A percentile compares a stretch with the other conserved stretches of the same genome.
Conservation (phyloP, 2,113 vertebrate genomes). For the Pangasianodon gigas region DNA sequence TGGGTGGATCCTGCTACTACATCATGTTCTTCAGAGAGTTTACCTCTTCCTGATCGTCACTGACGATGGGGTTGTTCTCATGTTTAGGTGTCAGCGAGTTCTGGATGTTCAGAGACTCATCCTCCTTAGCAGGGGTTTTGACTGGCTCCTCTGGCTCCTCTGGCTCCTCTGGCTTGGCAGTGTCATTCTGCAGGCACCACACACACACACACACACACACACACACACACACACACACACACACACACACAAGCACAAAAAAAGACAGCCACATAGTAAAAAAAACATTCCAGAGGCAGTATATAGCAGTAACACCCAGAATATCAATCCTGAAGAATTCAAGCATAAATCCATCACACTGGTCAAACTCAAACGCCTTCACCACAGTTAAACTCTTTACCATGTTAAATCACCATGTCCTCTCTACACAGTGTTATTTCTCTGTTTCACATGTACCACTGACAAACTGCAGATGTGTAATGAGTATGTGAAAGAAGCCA, state of each 20-base stretch:
- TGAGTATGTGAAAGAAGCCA: too few species aligned
- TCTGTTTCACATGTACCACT: too few species aligned
- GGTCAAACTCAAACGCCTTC: too few species aligned
- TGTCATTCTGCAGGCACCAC: constrained; percentile 76
- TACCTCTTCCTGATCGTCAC: constrained; percentile 74
- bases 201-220: constrained; percentile 29
- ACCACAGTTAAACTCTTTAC: too few species aligned
- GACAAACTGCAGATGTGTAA: too few species aligned
- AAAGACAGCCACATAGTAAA: too few species aligned
- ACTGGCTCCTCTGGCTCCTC: constrained; percentile 82
- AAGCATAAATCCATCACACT: neutral
- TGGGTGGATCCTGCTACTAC: constrained; percentile 47
- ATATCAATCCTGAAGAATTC: neutral
- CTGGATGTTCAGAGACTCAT: constrained; percentile 89
- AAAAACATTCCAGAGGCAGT: too few species aligned
- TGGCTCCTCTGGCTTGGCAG: constrained; percentile 84
- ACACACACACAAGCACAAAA: too few species aligned
- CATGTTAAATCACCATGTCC: too few species aligned
- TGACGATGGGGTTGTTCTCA: constrained; percentile 77
- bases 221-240: constrained; percentile 28
- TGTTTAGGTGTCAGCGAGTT: constrained; percentile 87
- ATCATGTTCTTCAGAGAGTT: constrained; percentile 86
- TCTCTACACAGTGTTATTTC: too few species aligned
- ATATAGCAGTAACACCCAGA: neutral
- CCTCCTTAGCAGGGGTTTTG: constrained; percentile 86